A percentile compares a stretch with the other conserved stretches of the same genome.
phyloP scores from a whole-genome alignment of 92 coral and sea anemone species.

The Epizoanthus illoricatus region DNA sequence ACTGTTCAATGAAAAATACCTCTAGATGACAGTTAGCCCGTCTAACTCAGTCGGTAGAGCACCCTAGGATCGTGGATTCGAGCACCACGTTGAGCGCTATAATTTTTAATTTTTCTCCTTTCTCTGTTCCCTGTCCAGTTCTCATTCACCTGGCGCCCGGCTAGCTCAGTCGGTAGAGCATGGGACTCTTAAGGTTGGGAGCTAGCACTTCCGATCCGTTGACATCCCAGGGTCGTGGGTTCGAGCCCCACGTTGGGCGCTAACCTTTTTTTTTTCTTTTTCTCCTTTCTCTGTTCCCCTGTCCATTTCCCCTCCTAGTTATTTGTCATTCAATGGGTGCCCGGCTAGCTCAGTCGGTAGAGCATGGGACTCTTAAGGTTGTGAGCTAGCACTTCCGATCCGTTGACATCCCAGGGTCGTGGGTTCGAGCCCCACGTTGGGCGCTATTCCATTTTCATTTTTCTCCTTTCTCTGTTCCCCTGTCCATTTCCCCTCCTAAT shows the following conservation, averaged over 20 bases:
- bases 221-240: slow-evolving; percentile 85
- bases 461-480: too few relatives aligned
- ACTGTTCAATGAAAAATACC: too few relatives aligned
- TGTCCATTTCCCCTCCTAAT: too few relatives aligned
- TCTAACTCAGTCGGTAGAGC: too few relatives aligned
- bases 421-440: slow-evolving; percentile 99
- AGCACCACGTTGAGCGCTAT: slow-evolving; percentile 93
- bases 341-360: slow-evolving; percentile 94
- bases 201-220: too few relatives aligned
- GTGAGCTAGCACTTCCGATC: too few relatives aligned
- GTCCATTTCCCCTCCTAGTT: too few relatives aligned
- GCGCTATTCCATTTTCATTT: slow-evolving; percentile 25
- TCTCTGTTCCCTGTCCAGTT: too few relatives aligned
- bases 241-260: slow-evolving; percentile 87
- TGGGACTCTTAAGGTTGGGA: slow-evolving; percentile 63
- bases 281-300: too few relatives aligned
- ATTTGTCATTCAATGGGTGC: slow-evolving; percentile 4
- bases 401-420: slow-evolving; percentile 73
- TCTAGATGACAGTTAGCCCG: too few relatives aligned
- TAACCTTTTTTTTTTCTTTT: too few relatives aligned
- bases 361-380: slow-evolving; percentile 77
- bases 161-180: slow-evolving; percentile 95
- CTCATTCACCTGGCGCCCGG: slow-evolving; percentile 50
- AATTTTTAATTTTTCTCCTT: too few relatives aligned
- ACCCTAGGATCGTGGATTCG: slow-evolving; percentile 94